Evolutionary conservation across 2,888 invertebrate species (phyloP), one percentile per base, ranked within the genome.

Genomic region (Eupithecia exiguata): DNA sequence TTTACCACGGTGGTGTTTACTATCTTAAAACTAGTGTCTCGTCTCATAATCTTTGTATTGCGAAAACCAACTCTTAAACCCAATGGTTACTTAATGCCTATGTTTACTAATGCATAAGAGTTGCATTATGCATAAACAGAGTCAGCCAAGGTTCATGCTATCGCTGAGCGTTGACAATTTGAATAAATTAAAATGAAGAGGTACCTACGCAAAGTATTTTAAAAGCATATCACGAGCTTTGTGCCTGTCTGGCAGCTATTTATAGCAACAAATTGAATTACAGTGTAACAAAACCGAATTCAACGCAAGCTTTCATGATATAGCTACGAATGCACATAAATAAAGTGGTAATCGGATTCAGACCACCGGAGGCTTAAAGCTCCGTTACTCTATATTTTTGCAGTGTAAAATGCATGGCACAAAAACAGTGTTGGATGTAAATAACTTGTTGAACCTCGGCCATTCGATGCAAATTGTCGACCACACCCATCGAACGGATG

Each of bases 391-490:
- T 75, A 70, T 70, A 70, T 38, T 75, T 75, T 72, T 70, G 69
- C 76, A 74, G 73, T 69, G 69, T 43, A 63, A 71, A 69, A 75
- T 38, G 72, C 72, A 75, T 68, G 72, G 63, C 40, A 71, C 68
- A 73, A 77, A 72, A 74, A 70, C 69, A 71, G 77, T 74, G 76
- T 75, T 73, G 77, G 75, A 77, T 72, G 76, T 76, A 79, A 79
- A 79, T 77, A 72, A 73, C 75, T 76, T 71, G 75, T 73, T 76
- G 75, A 76, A 71, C 71, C 66, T 70, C 62, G 66, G 43, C 67
- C 81, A 88, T 88, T 87, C 84, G 84, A 88, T 88, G 87, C 85
- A 90, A 90, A 90, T 88, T 83, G 84, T 78, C 82, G 82, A 83
- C 82, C 84, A 86, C 86, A 84, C 88, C 86, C 85, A 81, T 81